Evolutionary conservation across 1,140 invertebrate species (phyloP).

Genomic region (Drosophila elegans): DNA sequence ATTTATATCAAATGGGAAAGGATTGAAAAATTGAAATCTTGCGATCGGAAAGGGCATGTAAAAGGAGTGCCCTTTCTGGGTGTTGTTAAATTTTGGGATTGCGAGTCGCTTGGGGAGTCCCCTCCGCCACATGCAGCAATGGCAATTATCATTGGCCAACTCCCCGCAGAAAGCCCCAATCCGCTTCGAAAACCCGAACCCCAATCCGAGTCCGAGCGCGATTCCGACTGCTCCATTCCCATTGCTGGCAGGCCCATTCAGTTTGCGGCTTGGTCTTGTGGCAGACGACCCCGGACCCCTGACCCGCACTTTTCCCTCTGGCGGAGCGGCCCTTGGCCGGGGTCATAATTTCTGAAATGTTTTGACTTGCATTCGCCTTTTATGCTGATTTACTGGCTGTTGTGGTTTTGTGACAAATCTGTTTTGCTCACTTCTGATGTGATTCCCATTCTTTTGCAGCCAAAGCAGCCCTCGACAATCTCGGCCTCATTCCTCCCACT

Average conservation of each 20-base stretch:
- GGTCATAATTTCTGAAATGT: constrained; percentile 82
- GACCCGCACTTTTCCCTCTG: neutral
- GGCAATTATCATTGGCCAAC: constrained; percentile 71
- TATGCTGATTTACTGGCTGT: constrained; percentile 82
- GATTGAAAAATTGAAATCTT: too few species aligned
- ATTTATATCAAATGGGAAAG: too few species aligned
- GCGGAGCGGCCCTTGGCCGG: constrained; percentile 32
- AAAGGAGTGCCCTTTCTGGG: neutral
- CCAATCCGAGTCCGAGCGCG: neutral
- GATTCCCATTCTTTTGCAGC: constrained; percentile 51
- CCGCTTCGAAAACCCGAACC: constrained; percentile 7
- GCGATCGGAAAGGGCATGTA: neutral
- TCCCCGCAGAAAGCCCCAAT: constrained; percentile 22
- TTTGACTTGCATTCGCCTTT: constrained; percentile 81
- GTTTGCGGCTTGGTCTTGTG: constrained; percentile 59
- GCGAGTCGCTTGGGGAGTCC: constrained; percentile 19
- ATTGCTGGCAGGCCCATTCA: constrained; percentile 34
- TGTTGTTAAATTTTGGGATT: constrained; percentile 37
- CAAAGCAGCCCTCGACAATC: neutral
- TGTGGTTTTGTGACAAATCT: constrained; percentile 82
- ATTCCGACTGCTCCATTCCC: neutral
- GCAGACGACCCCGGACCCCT: constrained; percentile 40
- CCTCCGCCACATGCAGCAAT: constrained; percentile 33
- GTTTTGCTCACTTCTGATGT: constrained; percentile 80
- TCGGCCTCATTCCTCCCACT: neutral